Evolutionary conservation across 2,888 invertebrate species (phyloP).

Genomic region (Flexamia atlantica): DNA sequence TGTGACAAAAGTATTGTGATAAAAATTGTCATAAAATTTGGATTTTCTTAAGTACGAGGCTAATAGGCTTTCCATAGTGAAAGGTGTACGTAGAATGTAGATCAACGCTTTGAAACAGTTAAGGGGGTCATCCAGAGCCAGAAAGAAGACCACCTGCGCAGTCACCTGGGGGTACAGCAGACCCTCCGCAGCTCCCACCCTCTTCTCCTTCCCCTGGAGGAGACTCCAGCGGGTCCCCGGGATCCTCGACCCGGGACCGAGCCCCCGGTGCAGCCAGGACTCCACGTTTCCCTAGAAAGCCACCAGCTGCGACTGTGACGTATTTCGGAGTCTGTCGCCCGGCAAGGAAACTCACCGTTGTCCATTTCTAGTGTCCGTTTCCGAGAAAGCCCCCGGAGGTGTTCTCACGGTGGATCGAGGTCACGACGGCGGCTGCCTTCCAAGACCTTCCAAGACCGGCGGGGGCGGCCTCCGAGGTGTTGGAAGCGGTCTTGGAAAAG

Average conservation of each 20-base stretch:
- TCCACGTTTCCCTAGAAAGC: constrained; percentile 50
- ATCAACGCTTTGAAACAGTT: too few relatives aligned
- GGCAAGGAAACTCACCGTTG: constrained; percentile 59
- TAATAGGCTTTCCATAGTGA: too few relatives aligned
- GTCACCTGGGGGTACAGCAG: too few relatives aligned
- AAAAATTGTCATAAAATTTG: too few relatives aligned
- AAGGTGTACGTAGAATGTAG: too few relatives aligned
- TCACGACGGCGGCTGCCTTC: constrained; percentile 61
- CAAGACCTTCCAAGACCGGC: constrained; percentile 22
- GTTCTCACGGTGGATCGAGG: constrained; percentile 59
- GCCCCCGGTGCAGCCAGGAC: background rate
- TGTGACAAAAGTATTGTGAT: too few relatives aligned
- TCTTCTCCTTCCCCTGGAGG: too few relatives aligned
- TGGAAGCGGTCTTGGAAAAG: background rate
- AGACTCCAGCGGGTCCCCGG: too few relatives aligned
- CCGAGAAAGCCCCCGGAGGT: constrained; percentile 57
- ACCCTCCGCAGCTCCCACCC: too few relatives aligned
- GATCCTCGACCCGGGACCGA: background rate
- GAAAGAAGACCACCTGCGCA: too few relatives aligned
- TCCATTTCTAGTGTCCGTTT: constrained; percentile 60
- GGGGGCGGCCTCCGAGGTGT: constrained; percentile 25
- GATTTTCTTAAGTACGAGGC: too few relatives aligned
- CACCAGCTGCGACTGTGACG: constrained; percentile 48
- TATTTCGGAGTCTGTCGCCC: constrained; percentile 59
- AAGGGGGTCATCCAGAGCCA: too few relatives aligned